Percentiles rank a stretch among this genome's conserved stretches.
phyloP scores from a whole-genome alignment of 2,797 vertebrate genomes.

The Benthosema pterotum region DNA sequence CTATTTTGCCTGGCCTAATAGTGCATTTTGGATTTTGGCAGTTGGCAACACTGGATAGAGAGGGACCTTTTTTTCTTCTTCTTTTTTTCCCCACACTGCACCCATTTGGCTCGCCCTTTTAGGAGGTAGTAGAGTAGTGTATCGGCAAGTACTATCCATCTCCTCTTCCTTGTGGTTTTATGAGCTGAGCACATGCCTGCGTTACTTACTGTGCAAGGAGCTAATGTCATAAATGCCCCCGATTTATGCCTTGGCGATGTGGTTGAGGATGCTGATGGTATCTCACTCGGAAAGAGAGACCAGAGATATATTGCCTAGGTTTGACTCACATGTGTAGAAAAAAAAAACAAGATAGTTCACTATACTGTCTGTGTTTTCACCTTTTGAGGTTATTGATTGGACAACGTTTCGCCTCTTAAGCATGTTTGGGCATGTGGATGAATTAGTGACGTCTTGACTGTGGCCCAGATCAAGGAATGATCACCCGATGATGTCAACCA shows the following conservation, averaged over 20 bases:
- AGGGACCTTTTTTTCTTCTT: slow-evolving; percentile 27
- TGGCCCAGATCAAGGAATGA: too few species aligned
- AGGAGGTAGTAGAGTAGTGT: slow-evolving; percentile 31
- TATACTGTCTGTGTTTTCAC: too few species aligned
- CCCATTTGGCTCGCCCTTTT: slow-evolving; percentile 54
- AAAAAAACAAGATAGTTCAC: slow-evolving; percentile 42
- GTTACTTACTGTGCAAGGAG: slow-evolving; percentile 69
- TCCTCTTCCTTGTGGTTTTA: slow-evolving; percentile 61
- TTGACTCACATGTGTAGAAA: slow-evolving; percentile 47
- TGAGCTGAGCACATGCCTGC: slow-evolving; percentile 54
- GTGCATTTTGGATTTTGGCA: too few species aligned
- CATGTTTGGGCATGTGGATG: too few species aligned
- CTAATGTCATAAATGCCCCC: slow-evolving; percentile 63
- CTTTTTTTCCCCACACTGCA: slow-evolving; percentile 33
- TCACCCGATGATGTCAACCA: too few species aligned
- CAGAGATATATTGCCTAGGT: slow-evolving; percentile 46
- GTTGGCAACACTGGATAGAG: too few species aligned
- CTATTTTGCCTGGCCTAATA: too few species aligned
- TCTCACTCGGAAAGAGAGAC: slow-evolving; percentile 31
- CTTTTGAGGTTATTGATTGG: too few species aligned
- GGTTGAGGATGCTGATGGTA: slow-evolving; percentile 65
- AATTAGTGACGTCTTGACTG: too few species aligned
- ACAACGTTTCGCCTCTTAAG: too few species aligned
- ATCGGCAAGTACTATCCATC: slow-evolving; percentile 53
- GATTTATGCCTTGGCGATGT: slow-evolving; percentile 65